Evolutionary conservation across 92 coral and sea anemone species (phyloP), one percentile per base, ranked within the genome.

Genomic region (Phenganax subtilis): DNA sequence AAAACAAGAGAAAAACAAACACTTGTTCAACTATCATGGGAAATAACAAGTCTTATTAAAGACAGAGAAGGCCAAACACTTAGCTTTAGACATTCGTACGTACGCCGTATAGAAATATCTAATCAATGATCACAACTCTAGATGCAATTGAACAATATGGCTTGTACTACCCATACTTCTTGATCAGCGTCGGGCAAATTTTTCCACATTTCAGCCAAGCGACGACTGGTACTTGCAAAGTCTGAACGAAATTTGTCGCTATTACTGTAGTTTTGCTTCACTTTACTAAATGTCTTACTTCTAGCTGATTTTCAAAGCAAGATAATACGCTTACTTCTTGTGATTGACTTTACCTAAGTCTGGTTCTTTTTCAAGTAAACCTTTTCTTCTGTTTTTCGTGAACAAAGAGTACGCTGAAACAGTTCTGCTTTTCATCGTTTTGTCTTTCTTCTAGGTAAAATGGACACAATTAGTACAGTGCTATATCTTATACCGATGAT

Each of bases 181-280:
- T 91, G 90, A 44, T 89, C 88, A 8, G 82, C 82, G 3, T 88
- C 89, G 31, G 89, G 82, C 67, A 93, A 89, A 54, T 68, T 89
- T 68, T 93, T 91, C 98, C 98, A 93, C 31, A 93, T 91, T 51
- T 88, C 91, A n/a, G 97, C 97, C 27, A 93, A 90, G 80, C 91
- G 90, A 71, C 89, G 87, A 77, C 98, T 93, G 37, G 92, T 90
- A 77, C 87, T 89, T 12, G 97, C 85, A 87, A 93, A 93, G 72
- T 93, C 98, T 93, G 66, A 31, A 85, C 3, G 25, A 65, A 14
- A 29, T 65, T 55, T 63, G 29, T 14, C 30, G 47, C 27, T 31
- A 56, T 37, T 12, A n/a, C n/a, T n/a, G n/a, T n/a, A 15, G 10
- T 27, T 3, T 55, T 61, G 25, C 44, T 47, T 7, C 31, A 27